Conservation (phyloP, 2,113 vertebrate genomes). For the Spermophilus dauricus region DNA sequence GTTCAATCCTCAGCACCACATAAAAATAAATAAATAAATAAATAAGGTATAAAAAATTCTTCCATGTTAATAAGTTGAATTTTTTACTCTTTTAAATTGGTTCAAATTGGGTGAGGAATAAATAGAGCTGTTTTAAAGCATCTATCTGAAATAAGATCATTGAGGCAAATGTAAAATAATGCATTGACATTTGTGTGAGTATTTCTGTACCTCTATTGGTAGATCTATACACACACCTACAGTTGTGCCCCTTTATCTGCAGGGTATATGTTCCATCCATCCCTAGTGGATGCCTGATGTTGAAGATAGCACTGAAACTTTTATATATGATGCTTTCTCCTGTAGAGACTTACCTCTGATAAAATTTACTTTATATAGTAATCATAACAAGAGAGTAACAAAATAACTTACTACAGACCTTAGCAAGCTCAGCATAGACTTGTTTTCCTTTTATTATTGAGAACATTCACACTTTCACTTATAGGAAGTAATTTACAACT, state of each 20-base stretch:
- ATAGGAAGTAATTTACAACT: neutral
- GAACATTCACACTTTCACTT: neutral
- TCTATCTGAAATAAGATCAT: neutral
- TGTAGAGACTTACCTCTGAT: neutral
- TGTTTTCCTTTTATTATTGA: neutral
- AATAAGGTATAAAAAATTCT: too few species aligned
- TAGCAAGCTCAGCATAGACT: neutral
- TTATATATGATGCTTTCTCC: neutral
- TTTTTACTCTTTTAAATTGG: conserved; percentile 9
- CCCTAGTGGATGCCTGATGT: neutral
- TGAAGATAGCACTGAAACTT: neutral
- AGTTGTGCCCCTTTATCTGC: neutral
- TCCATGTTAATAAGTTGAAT: neutral
- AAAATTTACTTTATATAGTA: neutral
- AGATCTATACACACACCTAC: neutral
- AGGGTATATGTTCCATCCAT: neutral
- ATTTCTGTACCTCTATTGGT: neutral
- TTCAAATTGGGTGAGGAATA: conserved; percentile 3
- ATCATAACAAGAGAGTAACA: neutral
- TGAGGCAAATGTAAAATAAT: neutral
- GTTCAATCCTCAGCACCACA: too few species aligned
- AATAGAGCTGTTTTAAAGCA: neutral
- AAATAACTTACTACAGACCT: neutral
- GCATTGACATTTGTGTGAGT: neutral
- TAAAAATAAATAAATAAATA: too few species aligned